Evolutionary conservation across 2,113 vertebrate genomes (phyloP), one percentile per base, ranked within the genome.

Genomic region (Dendrocopos noguchii): DNA sequence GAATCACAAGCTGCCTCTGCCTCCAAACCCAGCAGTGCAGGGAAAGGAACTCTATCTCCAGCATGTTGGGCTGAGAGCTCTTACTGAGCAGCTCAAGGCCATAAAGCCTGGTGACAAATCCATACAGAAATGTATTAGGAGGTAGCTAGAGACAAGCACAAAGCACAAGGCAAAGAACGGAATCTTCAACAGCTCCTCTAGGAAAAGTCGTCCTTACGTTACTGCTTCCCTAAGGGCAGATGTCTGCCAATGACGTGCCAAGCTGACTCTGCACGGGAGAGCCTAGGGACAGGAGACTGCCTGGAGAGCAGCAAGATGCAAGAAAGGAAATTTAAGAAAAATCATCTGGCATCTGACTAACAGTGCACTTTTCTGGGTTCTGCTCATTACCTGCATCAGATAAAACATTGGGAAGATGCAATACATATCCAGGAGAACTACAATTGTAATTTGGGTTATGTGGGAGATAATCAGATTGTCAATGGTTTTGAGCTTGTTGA

Each of bases 401-500:
- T 36, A 66, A 65, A 72, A 73, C 1, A 1, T 14, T 12, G 9
- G 12, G 8, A 94, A 93, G 31, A 81, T 8, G 34, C 66, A 73
- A 81, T 19, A 56, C 27, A 7, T 19, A 59, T 81, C 31, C 73
- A 90, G 46, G 34, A 91, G 73, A 76, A 50, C 39, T 72, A 36
- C 59, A 55, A 17, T 75, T 73, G 34, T 80, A 88, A 91, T 94
- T 92, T 93, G 93, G 90, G 88, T 93, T 93, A 93, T 5, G 10
- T 66, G 50, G 11, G 17, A 28, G 76, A 91, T 94, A 95, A 94
- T 91, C 88, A 95, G 80, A 91, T 94, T 88, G 76, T 50, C 39
- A 66, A 76, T 81, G 82, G 68, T 97, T 97, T 86, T 91, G 88
- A 96, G 94, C 94, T 97, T 95, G 89, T 95, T 95, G 97, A 97